phyloP scores from a whole-genome alignment of 1,140 invertebrate species.

The Hetaerina americana region DNA sequence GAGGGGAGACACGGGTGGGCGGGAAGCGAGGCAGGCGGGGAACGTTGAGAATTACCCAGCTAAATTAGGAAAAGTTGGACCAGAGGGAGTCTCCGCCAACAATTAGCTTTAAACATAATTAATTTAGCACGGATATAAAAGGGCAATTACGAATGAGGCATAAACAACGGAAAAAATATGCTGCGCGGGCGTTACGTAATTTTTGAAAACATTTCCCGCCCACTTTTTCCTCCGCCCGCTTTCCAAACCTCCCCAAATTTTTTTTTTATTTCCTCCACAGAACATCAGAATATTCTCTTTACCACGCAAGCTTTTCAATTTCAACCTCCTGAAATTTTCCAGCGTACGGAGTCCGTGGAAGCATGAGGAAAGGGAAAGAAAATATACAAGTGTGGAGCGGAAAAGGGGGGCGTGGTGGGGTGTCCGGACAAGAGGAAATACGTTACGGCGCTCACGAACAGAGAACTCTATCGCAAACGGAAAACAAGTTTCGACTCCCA shows the following conservation, averaged over 20 bases:
- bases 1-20: constrained; percentile 15
- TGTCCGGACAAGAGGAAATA: too few relatives aligned
- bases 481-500: not conserved
- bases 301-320: not conserved
- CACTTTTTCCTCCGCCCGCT: too few relatives aligned
- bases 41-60: not conserved
- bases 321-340: not conserved
- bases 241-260: too few relatives aligned
- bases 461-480: not conserved
- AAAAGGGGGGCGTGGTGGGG: too few relatives aligned
- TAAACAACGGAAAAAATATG: not conserved
- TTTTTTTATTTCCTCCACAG: too few relatives aligned
- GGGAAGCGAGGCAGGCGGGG: constrained; percentile 12
- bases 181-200: not conserved
- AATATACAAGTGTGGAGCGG: too few relatives aligned
- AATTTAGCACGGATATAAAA: not conserved
- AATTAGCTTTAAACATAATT: constrained; percentile 1
- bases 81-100: not conserved
- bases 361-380: not conserved
- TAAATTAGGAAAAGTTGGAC: not conserved
- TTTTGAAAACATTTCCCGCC: too few relatives aligned
- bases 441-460: not conserved
- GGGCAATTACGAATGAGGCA: not conserved
- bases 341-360: not conserved
- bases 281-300: too few relatives aligned